Base-by-base conservation (phyloP, 2,797 vertebrate genomes). In the Oreochromis mossambicus region DNA sequence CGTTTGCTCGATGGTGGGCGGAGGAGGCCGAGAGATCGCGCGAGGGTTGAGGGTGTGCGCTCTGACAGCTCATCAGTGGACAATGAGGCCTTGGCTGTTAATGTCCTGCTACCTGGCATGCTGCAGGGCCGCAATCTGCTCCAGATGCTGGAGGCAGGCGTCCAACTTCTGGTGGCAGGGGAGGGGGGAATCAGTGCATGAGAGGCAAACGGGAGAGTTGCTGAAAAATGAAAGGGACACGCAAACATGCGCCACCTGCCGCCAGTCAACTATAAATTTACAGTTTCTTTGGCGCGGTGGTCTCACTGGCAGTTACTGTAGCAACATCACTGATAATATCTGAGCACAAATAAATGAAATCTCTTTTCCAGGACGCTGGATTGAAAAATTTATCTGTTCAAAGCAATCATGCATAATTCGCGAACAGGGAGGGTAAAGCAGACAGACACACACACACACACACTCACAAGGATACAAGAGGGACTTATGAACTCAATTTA, bases 401-500 rank as follows among this genome's bases (percentile, higher is more conserved):
- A 86, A 91, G 90, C 88, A 92, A 93, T 92, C 90, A 88, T 89
- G 90, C 92, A 92, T 88, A 90, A 92, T 92, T 93, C 8, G 77
- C 90, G 79, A 85, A 81, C 17, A 43, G 76, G 36, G 76, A 50
- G 77, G 79, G 78, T 63, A 78, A 85, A 83, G 82, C 68, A 84
- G 43, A 81, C 75, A 55, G 24, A 56, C 80, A 76, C 80, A 88
- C 84, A 87, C 78, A 83, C 21, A 24, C 55, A 17, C 26, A 56
- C 55, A 32, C 56, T 19, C 29, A 61, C 56, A 61, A 61, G 3
- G 83, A 85, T 77, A 83, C 73, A 58, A 88, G 87, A 87, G 91
- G 87, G 90, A 92, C 91, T 94, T 94, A 93, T 93, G 93, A 94
- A 94, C 91, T 95, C 91, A 92, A 95, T 95, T 91, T 93, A 91